These are phyloP conservation scores for Mylabris phalerata DNA, from an alignment of 1,140 invertebrate species.

Conservation along the genomic window DNA sequence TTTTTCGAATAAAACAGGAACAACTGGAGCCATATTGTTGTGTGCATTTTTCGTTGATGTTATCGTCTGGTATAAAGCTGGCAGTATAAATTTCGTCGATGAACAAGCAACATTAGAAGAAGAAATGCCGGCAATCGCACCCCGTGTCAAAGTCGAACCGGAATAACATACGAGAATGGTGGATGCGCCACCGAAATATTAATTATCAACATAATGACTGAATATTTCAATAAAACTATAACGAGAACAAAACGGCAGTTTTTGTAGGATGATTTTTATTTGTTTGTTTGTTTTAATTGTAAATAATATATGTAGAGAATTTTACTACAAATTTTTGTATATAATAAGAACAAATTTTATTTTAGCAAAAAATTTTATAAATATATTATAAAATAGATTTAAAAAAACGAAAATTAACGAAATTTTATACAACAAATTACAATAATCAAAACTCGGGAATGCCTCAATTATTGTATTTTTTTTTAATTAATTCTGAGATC, in stretches of 20 bases:
- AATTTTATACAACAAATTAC: constrained; percentile 14
- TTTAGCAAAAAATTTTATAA: neutral
- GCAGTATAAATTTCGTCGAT: constrained; percentile 60
- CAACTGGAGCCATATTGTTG: constrained; percentile 60
- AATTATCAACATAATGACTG: constrained; percentile 4
- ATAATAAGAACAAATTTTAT: constrained; percentile 8
- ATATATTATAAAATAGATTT: neutral
- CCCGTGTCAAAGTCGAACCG: constrained; percentile 34
- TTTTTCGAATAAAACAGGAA: constrained; percentile 45
- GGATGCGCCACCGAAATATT: constrained; percentile 8
- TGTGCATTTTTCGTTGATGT: constrained; percentile 64
- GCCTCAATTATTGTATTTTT: constrained; percentile 4
- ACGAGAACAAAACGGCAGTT: constrained; percentile 1
- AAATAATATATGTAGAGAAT: neutral
- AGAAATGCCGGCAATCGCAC: constrained; percentile 41
- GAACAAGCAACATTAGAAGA: constrained; percentile 45
- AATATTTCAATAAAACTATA: neutral
- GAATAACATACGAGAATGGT: constrained; percentile 4
- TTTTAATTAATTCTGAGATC: constrained; percentile 1
- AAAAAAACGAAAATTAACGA: constrained; percentile 1
- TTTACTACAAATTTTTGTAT: constrained; percentile 10
- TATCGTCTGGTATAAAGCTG: constrained; percentile 66
- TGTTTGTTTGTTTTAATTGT: too few relatives aligned
- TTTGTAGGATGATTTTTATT: neutral
- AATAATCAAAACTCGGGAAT: neutral